Conservation (phyloP, 2,113 vertebrate species). For the Coturnix japonica region DNA sequence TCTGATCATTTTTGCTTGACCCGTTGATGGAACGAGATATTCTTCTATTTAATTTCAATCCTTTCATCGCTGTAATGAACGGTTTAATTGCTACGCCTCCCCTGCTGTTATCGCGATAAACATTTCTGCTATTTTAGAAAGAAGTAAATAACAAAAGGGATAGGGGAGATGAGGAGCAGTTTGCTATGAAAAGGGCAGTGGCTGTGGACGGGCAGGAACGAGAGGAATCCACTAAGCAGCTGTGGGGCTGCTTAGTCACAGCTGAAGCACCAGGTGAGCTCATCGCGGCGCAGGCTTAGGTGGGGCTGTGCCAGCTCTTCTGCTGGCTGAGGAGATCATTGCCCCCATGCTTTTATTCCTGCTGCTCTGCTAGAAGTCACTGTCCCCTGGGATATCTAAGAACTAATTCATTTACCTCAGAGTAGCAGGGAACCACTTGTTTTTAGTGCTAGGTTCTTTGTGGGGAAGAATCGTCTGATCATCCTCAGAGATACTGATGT, state of each 20-base stretch:
- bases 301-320: neutral
- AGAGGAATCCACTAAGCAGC: neutral
- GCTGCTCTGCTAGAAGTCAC: neutral
- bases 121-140: constrained; percentile 13
- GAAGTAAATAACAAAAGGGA: neutral
- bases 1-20: neutral
- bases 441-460: neutral
- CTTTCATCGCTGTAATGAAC: neutral
- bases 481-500: neutral
- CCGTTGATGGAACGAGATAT: neutral
- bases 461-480: neutral
- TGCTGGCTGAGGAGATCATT: neutral
- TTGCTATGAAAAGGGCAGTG: neutral
- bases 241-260: neutral
- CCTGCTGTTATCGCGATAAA: neutral
- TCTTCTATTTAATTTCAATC: neutral
- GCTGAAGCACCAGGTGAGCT: constrained; percentile 17
- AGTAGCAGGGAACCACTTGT: neutral
- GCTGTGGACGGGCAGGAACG: neutral
- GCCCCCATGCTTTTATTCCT: neutral
- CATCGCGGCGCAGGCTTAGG: neutral
- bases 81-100: neutral
- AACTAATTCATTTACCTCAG: neutral
- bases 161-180: constrained; percentile 10
- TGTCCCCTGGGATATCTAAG: neutral